These are phyloP conservation scores for Drosophila setosimentum DNA, from an alignment of 2,888 invertebrate species.

Conservation along the genomic window DNA sequence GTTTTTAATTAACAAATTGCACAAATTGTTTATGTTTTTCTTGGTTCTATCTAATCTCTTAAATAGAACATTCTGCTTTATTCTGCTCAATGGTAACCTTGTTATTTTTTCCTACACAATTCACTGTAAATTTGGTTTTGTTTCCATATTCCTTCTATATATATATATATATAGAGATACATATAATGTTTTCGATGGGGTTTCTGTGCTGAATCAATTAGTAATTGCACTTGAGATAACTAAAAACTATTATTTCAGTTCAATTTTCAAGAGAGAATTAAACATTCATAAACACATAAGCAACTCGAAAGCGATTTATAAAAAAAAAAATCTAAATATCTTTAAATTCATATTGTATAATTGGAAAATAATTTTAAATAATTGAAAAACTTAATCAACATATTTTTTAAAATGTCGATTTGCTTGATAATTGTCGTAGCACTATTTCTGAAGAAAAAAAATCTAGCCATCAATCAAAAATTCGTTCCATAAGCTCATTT, in stretches of 20 bases:
- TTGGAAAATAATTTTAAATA: not conserved
- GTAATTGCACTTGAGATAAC: constrained; percentile 11
- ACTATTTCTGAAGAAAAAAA: constrained; percentile 2
- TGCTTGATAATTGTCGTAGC: not conserved
- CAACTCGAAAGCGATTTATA: not conserved
- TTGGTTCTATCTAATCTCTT: constrained; percentile 40
- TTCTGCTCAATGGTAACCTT: constrained; percentile 6
- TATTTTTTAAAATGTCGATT: not conserved
- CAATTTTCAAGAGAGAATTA: not conserved
- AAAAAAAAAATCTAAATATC: not conserved
- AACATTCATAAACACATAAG: not conserved
- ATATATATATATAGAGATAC: too few species aligned
- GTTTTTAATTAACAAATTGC: constrained; percentile 44
- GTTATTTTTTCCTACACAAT: not conserved
- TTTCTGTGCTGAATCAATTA: not conserved
- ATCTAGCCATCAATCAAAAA: constrained; percentile 69
- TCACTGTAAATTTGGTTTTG: not conserved
- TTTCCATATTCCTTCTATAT: not conserved
- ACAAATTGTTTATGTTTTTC: constrained; percentile 7
- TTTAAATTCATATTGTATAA: not conserved
- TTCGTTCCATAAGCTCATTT: constrained; percentile 69
- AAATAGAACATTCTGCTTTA: constrained; percentile 14
- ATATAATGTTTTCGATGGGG: not conserved
- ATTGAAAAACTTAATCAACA: not conserved
- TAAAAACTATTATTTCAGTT: constrained; percentile 1